Evolutionary conservation across 2,888 invertebrate genomes (phyloP).

Genomic region (Mermis nigrescens): DNA sequence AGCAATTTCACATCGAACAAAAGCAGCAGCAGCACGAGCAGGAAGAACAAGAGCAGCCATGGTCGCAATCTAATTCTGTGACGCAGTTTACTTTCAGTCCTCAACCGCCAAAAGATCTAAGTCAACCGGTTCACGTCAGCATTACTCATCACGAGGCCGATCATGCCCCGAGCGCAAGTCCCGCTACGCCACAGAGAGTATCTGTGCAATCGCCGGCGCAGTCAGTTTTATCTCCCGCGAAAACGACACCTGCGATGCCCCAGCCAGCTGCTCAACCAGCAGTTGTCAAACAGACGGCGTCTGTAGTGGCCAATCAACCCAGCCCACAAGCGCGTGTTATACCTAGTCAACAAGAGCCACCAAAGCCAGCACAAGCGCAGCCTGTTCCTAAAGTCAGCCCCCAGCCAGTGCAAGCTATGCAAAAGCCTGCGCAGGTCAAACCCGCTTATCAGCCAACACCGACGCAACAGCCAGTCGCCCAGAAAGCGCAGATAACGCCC

Average conservation of each 20-base stretch:
- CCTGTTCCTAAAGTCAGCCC: neutral
- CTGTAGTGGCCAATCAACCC: neutral
- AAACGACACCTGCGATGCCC: neutral
- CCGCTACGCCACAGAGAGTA: no score
- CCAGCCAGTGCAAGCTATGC: neutral
- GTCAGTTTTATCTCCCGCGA: neutral
- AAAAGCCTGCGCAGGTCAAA: neutral
- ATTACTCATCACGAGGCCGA: neutral
- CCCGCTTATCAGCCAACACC: neutral
- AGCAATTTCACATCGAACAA: neutral
- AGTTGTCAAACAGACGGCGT: neutral
- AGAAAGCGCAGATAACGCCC: neutral
- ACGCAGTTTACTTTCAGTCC: no score
- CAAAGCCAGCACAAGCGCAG: neutral
- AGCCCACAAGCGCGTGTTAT: neutral
- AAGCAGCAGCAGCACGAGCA: neutral
- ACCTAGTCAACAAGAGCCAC: neutral
- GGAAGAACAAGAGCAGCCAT: neutral
- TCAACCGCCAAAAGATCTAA: neutral
- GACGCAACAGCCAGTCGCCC: neutral
- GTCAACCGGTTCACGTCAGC: neutral
- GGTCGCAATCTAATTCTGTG: no score
- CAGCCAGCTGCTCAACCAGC: neutral
- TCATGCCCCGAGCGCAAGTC: neutral
- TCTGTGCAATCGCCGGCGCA: neutral